Base-by-base conservation (phyloP, 2,888 invertebrate species). In the Drosophila nr. perissopoda region DNA sequence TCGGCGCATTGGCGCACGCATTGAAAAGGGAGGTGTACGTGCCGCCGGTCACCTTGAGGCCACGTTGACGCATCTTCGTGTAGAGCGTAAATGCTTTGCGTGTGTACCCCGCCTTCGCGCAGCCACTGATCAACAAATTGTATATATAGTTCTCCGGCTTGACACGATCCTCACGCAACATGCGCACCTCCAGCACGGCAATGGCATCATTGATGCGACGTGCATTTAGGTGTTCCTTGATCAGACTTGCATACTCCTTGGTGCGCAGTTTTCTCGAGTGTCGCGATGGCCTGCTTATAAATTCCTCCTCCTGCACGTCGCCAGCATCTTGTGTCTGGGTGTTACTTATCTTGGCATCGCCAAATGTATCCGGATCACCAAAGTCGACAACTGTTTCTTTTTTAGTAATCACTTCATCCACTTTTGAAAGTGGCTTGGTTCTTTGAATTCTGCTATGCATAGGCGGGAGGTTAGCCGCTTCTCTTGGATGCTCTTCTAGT, bases 21-120 rank as follows among this genome's bases (percentile, higher is more conserved):
- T 98, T 97, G 91, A 99, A 97, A 34, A 99, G 94, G 70, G 96
- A 96, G 0, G 98, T 98, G 88, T 97, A 98, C 0, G 96, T 96
- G 25, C 96, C 95, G 0, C 94, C 95, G 33, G 95, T 96, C 0
- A 96, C 95, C 76, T 94, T 94, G 0, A 98, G 91, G 0, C 95
- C 95, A 49, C 96, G 94, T 89, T 95, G 95, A 88, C 96, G 97
- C 97, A 98, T 97, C 92, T 96, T 95, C 86, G 96, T 96, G 88
- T 95, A 98, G 2, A 99, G 94, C 81, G 95, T 95, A 91, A 98
- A 98, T 2, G 98, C 97, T 93, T 97, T 97, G 84, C 96, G 96
- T 2, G 97, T 95, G 88, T 97, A 97, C 0, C 99, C 99, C 1
- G 95, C 96, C 83, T 95, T 94, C 4, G 97, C 98, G 93, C 97